Evolutionary conservation across 2,113 vertebrate genomes (phyloP).

Genomic region (Sakesphorus luctuosus): DNA sequence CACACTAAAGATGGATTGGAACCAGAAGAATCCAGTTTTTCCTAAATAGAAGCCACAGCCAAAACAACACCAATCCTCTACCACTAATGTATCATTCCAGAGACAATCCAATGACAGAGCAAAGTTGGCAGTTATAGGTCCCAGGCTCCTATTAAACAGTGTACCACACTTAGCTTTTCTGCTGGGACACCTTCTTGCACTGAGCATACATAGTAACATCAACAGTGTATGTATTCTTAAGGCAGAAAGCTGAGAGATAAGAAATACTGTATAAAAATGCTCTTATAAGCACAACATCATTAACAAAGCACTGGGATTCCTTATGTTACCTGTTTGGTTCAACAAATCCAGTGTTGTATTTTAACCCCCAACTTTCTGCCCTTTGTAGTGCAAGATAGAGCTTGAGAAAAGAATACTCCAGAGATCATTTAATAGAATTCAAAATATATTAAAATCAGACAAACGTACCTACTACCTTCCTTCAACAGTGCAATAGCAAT

Average conservation of each 20-base stretch:
- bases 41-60: not conserved
- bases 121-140: not conserved
- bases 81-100: no score
- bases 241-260: not conserved
- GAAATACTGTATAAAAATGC: not conserved
- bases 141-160: not conserved
- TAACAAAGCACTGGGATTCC: not conserved
- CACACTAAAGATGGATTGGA: not conserved
- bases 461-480: conserved; percentile 92
- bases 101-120: not conserved
- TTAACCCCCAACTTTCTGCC: not conserved
- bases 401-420: not conserved
- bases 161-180: not conserved
- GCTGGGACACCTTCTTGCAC: not conserved
- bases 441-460: not conserved
- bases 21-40: not conserved
- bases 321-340: not conserved
- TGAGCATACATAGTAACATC: not conserved
- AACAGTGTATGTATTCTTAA: not conserved
- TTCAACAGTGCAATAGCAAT: conserved; percentile 89
- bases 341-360: not conserved
- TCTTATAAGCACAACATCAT: not conserved
- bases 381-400: not conserved
- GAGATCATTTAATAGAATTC: not conserved
- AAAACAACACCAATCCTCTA: not conserved